Evolutionary conservation across 2,888 invertebrate species (phyloP).

Genomic region (Drosophila kambysellisi): DNA sequence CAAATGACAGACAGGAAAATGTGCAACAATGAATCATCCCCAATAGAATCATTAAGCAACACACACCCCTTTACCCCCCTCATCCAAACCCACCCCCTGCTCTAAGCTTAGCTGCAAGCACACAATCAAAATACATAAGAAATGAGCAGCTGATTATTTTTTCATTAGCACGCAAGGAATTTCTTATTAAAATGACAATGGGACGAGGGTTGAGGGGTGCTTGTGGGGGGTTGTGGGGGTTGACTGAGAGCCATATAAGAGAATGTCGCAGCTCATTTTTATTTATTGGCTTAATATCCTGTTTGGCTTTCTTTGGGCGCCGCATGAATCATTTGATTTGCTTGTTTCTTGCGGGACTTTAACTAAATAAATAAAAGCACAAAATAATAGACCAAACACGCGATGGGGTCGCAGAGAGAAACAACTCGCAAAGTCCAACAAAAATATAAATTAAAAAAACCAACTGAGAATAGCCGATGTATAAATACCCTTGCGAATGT

Average conservation of each 20-base stretch:
- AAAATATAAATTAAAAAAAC: not conserved
- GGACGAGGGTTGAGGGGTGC: not conserved
- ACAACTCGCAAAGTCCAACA: constrained; percentile 21
- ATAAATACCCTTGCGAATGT: constrained; percentile 1
- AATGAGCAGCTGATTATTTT: constrained; percentile 76
- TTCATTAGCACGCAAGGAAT: constrained; percentile 71
- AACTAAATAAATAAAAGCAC: constrained; percentile 14
- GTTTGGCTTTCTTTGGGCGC: constrained; percentile 21
- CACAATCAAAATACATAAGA: constrained; percentile 78
- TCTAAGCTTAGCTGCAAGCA: constrained; percentile 13
- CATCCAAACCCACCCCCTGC: not conserved
- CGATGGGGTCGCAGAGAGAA: constrained; percentile 26
- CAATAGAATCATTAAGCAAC: constrained; percentile 43
- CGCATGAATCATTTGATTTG: constrained; percentile 55
- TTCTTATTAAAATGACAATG: constrained; percentile 29
- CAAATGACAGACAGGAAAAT: constrained; percentile 60
- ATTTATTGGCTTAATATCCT: constrained; percentile 72
- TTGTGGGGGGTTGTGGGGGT: constrained; percentile 9
- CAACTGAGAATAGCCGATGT: not conserved
- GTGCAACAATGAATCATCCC: constrained; percentile 57
- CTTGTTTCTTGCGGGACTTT: constrained; percentile 5
- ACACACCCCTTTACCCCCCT: constrained; percentile 1
- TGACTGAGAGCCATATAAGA: constrained; percentile 29
- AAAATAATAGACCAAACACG: constrained; percentile 26
- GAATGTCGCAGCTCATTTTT: constrained; percentile 77